Evolutionary conservation across 1,140 invertebrate genomes (phyloP), one percentile per base, ranked within the genome.

Genomic region (Xylocopa sonorina): DNA sequence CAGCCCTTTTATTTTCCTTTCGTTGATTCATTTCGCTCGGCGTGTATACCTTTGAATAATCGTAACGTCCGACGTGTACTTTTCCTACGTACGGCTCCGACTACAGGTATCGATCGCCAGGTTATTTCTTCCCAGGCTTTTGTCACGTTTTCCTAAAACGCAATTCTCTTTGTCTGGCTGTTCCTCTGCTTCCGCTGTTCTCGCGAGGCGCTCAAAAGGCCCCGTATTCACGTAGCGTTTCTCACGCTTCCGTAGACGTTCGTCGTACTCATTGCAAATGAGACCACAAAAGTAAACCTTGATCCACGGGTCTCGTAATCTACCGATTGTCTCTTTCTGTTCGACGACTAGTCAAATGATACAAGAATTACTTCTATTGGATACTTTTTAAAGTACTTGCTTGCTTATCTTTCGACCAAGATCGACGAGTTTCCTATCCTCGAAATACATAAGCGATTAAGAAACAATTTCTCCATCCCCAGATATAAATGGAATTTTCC

Each of bases 261-360:
- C 29, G 14, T 29, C 62, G 62, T 43, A 48, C 62, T 27, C 34
- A 48, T 27, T 43, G 32, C n/a, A 41, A 24, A 14, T 43, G 53
- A n/a, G n/a, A 18, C 72, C 50, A 46, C 55, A 62, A 68, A 29
- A 46, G 18, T 38, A 50, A 79, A 63, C 81, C 81, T 79, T 84
- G 76, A 84, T 69, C 75, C 80, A 60, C 68, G 51, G 46, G 50
- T 60, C 57, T 66, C 57, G 71, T 82, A 53, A 68, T 73, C 67
- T 18, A 58, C 18, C 50, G 68, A 67, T 81, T 71, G 14, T 14
- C 50, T 29, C n/a, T 41, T 73, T 79, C 58, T 62, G 24, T 18
- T 3, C 16, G 41, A 75, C 46, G 32, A 32, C 41, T 68, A 27
- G 43, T 16, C 57, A 50, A 55, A 62, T 7, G 12, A 41, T 50